Evolutionary conservation across 2,797 vertebrate genomes (phyloP).

Genomic region (Enteromius radiatus): DNA sequence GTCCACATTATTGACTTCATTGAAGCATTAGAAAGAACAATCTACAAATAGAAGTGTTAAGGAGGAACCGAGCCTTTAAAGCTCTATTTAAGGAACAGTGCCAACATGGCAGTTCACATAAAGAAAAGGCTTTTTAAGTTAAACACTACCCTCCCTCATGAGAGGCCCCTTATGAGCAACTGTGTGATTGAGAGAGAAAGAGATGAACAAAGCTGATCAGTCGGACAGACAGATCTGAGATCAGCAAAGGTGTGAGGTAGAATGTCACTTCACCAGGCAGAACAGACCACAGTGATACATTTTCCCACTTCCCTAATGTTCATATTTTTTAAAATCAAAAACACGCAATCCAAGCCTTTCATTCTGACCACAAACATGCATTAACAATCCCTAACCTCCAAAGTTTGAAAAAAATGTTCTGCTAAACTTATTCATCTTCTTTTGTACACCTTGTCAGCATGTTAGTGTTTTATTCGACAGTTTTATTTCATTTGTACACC

Average conservation of each 20-base stretch:
- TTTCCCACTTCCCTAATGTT: slow-evolving; percentile 5
- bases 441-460: slow-evolving; percentile 26
- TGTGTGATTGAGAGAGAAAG: slow-evolving; percentile 66
- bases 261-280: slow-evolving; percentile 21
- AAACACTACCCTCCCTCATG: slow-evolving; percentile 56
- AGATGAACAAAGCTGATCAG: slow-evolving; percentile 63
- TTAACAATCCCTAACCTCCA: slow-evolving; percentile 35
- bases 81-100: slow-evolving; percentile 57
- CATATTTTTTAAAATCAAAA: slow-evolving; percentile 25
- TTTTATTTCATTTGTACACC: slow-evolving; percentile 41
- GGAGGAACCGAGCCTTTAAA: slow-evolving; percentile 48
- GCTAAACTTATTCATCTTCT: slow-evolving; percentile 29
- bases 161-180: slow-evolving; percentile 66
- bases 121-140: slow-evolving; percentile 61
- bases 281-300: neutral
- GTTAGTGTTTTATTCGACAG: slow-evolving; percentile 40
- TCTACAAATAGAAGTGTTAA: slow-evolving; percentile 41
- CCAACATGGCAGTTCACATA: slow-evolving; percentile 53
- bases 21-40: slow-evolving; percentile 30
- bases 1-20: neutral
- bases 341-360: slow-evolving; percentile 17
- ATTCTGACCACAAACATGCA: slow-evolving; percentile 10
- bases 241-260: slow-evolving; percentile 57
- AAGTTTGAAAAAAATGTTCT: slow-evolving; percentile 1
- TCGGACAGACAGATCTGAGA: slow-evolving; percentile 55